Base-by-base conservation (phyloP, 2,888 invertebrate species). In the Helleia helle region DNA sequence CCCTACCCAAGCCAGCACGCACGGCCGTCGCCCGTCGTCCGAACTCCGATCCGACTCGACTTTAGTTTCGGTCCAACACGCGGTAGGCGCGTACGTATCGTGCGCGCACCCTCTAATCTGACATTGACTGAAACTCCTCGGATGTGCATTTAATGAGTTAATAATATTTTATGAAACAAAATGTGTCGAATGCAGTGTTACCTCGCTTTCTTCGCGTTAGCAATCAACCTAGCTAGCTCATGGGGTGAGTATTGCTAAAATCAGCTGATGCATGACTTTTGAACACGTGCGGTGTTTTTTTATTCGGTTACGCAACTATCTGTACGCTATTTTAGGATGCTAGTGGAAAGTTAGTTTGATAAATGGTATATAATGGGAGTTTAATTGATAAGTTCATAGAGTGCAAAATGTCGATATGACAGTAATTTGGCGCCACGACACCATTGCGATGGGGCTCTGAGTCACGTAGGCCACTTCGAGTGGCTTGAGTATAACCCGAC, bases 381-480 rank as follows among this genome's bases (percentile, higher is more conserved):
- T 34, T 38, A 36, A 42, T 40, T 41, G 12, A 31, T 40, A 14
- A 24, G 41, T 43, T 49, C 49, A 45, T 42, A 48, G 43, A 41
- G 47, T 44, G 52, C 51, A 52, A 55, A 46, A 53, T 63, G 74
- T 76, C 70, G 58, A 68, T 80, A 81, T 71, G 77, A 70, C 72
- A 70, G 68, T 69, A 76, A n/a, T 72, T 72, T 81, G 71, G 77
- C 86, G 61, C 71, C 65, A 61, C 65, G 58, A 46, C 57, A 74
- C 85, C 86, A 85, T 84, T 75, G 71, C 71, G 54, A 60, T 66
- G 70, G 66, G 64, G 56, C 70, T 63, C 62, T 56, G 53, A 76
- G 86, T 86, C 86, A 86, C 86, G 86, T 86, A 86, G 76, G 84
- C 86, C 79, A 81, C 71, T 65, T 52, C 51, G 62, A 59, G 54